Evolutionary conservation across 2,113 vertebrate genomes (phyloP).

Genomic region (Nothocercus julius): DNA sequence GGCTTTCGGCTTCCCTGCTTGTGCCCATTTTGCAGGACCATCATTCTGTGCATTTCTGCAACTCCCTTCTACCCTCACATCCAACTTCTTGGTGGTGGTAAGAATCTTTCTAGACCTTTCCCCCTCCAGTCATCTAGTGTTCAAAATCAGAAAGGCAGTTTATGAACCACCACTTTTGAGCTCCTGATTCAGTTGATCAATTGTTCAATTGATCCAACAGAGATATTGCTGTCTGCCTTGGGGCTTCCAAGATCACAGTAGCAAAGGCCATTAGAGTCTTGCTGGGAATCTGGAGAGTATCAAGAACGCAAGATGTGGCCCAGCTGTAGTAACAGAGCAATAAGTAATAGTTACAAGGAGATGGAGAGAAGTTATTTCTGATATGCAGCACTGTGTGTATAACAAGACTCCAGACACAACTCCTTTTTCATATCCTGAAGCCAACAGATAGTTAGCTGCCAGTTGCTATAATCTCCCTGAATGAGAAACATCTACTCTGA

Average conservation of each 20-base stretch:
- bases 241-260: neutral
- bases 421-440: conserved; percentile 38
- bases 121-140: rapidly evolving
- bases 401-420: conserved; percentile 45
- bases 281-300: neutral
- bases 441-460: conserved; percentile 48
- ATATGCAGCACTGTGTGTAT: conserved; percentile 21
- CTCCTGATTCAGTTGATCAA: neutral
- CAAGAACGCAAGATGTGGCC: neutral
- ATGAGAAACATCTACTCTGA: conserved; percentile 36
- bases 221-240: neutral
- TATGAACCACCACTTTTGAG: neutral
- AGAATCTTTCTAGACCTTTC: neutral
- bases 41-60: neutral
- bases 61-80: neutral
- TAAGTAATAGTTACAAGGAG: neutral
- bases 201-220: neutral
- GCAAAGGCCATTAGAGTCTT: neutral
- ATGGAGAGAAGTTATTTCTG: conserved; percentile 2
- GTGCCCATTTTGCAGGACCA: neutral
- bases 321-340: too few species aligned
- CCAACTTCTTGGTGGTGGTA: neutral
- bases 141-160: rapidly evolving
- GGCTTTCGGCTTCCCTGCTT: neutral
- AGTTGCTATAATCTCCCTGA: conserved; percentile 42